Evolutionary conservation across 1,140 invertebrate species (phyloP), one percentile per base, ranked within the genome.

Genomic region (Drusus annulatus): DNA sequence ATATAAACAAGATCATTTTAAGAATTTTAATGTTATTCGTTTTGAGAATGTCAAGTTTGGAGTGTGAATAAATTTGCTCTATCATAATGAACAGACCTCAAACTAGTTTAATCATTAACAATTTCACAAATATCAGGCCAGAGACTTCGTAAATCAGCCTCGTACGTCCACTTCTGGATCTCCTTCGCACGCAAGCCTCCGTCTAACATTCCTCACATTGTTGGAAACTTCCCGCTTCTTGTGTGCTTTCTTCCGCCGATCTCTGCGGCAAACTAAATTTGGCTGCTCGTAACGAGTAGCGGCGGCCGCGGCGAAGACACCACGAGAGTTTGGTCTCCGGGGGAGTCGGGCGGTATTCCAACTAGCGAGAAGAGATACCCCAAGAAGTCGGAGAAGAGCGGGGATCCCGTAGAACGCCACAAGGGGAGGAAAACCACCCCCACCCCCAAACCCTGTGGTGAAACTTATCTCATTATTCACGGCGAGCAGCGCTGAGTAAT

Each of bases 401-500:
- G 50, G 5, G 25, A 17, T 21, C n/a, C 68, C 16, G 8, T 3
- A 56, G 69, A 25, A 17, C 13, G 13, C 21, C 25, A 74, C 23
- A 25, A 54, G 58, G 69, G 65, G 74, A n/a, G 73, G 79, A 19
- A 68, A 19, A 45, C 36, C 36, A 8, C 36, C 36, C 52, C 51
- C 79, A n/a, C 74, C 74, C 56, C 58, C 80, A 19, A 76, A 79
- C 79, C 79, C 82, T 79, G 79, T 56, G 82, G 82, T 73, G 65
- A 81, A 83, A 83, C 82, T 83, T 83, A 81, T 83, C 82, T 83
- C 82, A 83, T 83, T 83, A 83, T 83, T 83, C 82, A 83, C 71
- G 77, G 79, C 76, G 82, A 71, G 82, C 71, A 83, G 81, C 82
- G 80, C 82, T 83, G 82, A 83, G 82, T 83, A 83, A 83, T 83